Evolutionary conservation across 1,140 invertebrate species (phyloP).

Genomic region (Palaemon carinicauda): DNA sequence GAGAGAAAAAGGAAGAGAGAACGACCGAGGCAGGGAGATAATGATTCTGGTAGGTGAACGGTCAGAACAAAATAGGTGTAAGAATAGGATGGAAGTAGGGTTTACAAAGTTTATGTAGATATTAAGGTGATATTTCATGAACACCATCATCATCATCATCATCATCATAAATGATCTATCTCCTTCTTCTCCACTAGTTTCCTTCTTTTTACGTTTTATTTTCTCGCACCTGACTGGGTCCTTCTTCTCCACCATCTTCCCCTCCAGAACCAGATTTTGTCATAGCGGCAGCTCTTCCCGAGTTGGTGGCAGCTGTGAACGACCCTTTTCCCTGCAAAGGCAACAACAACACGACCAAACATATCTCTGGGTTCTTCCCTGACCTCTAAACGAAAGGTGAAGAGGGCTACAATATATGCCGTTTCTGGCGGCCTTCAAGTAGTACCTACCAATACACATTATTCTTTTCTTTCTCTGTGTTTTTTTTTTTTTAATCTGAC

Average conservation of each 20-base stretch:
- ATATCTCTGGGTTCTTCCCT: conserved; percentile 58
- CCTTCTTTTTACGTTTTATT: background rate
- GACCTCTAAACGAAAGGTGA: background rate
- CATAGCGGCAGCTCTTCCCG: conserved; percentile 57
- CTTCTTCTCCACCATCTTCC: conserved; percentile 46
- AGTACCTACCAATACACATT: background rate
- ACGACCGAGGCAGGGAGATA: too few relatives aligned
- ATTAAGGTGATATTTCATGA: too few relatives aligned
- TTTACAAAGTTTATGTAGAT: too few relatives aligned
- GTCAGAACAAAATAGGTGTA: too few relatives aligned
- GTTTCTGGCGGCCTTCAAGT: too few relatives aligned
- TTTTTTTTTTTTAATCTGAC: background rate
- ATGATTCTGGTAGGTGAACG: too few relatives aligned
- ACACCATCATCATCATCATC: too few relatives aligned
- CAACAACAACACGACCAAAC: conserved; percentile 58
- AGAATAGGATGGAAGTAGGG: too few relatives aligned
- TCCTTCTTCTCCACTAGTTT: too few relatives aligned
- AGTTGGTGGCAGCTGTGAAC: conserved; percentile 59
- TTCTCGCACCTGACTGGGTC: conserved; percentile 57
- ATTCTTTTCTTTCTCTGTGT: background rate
- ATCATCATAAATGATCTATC: too few relatives aligned
- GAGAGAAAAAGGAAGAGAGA: too few relatives aligned
- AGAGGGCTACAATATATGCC: too few relatives aligned
- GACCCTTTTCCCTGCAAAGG: conserved; percentile 59
- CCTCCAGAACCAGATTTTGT: conserved; percentile 24